Evolutionary conservation across 1,140 invertebrate genomes (phyloP), one percentile per base, ranked within the genome.

Genomic region (Papilio helenus): DNA sequence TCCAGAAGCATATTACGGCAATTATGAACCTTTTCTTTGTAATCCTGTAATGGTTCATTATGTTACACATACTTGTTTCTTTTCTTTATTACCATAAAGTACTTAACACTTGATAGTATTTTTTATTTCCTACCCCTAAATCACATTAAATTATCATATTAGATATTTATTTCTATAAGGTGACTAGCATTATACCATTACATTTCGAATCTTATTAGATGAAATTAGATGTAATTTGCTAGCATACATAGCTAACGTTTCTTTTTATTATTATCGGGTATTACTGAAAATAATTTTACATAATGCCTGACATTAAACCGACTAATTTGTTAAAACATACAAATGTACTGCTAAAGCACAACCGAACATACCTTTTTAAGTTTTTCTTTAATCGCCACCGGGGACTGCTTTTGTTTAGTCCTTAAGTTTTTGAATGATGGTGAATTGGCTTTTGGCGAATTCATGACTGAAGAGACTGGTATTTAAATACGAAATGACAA

Each of bases 361-460:
- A 68, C 12, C 0, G 26, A 18, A 29, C 61, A 73, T 87, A 92
- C 92, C 88, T 93, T 92, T 82, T 92, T 86, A 79, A 94, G 84
- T 87, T 92, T 93, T 83, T 91, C 91, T 84, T 94, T 94, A 78
- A 94, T 74, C 79, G 93, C 90, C 73, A 88, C 81, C 18, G 93
- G 93, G 16, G 93, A 94, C 39, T 87, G 88, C 79, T 84, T 88
- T 55, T 87, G 84, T 79, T 82, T 88, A 18, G 68, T 80, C 71
- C 76, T 87, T 46, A 94, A 65, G 85, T 94, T 88, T 85, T 89
- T 91, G 79, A 87, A 94, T 58, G 83, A 87, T 34, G 92, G 90
- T 10, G 83, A 84, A 72, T 72, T 81, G n/a, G 82, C 23, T 79
- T 83, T 86, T 76, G 81, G 81, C 8, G 85, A 88, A 85, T 87